Evolutionary conservation across 2,113 vertebrate genomes (phyloP).

Genomic region (Lophius piscatorius): DNA sequence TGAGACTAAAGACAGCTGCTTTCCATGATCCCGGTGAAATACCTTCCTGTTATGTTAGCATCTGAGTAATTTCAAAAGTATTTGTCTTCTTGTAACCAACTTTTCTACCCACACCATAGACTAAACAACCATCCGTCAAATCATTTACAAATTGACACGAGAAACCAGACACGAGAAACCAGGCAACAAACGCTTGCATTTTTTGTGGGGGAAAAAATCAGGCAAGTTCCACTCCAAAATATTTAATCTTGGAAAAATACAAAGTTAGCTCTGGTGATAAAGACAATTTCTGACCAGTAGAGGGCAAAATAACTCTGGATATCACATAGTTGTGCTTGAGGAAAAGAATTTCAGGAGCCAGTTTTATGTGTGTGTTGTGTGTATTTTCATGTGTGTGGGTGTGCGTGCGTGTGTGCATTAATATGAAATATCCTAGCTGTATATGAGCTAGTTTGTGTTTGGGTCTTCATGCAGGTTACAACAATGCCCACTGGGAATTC

Average conservation of each 20-base stretch:
- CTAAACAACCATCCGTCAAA: not conserved
- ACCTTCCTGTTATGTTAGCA: not conserved
- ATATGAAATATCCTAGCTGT: not conserved
- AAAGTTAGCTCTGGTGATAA: not conserved
- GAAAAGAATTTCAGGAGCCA: not conserved
- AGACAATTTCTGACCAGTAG: conserved; percentile 44
- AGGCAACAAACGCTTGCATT: not conserved
- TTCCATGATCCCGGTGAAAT: too few relatives aligned
- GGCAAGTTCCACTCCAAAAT: not conserved
- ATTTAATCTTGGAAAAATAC: conserved; percentile 2
- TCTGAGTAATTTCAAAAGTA: not conserved
- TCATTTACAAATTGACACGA: not conserved
- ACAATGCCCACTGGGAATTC: conserved; percentile 31
- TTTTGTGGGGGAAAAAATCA: conserved; percentile 26
- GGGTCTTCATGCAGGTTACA: conserved; percentile 41
- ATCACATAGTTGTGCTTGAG: conserved; percentile 5
- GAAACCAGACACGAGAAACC: too few relatives aligned
- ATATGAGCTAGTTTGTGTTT: conserved; percentile 25
- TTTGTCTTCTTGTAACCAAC: not conserved
- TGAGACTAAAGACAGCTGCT: too few relatives aligned
- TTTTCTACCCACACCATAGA: not conserved
- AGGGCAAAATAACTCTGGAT: conserved; percentile 49
- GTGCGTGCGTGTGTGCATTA: not conserved
- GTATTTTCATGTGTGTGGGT: conserved; percentile 1
- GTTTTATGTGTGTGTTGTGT: conserved; percentile 12